Evolutionary conservation across 2,888 invertebrate species (phyloP).

Genomic region (Andrena minutula): DNA sequence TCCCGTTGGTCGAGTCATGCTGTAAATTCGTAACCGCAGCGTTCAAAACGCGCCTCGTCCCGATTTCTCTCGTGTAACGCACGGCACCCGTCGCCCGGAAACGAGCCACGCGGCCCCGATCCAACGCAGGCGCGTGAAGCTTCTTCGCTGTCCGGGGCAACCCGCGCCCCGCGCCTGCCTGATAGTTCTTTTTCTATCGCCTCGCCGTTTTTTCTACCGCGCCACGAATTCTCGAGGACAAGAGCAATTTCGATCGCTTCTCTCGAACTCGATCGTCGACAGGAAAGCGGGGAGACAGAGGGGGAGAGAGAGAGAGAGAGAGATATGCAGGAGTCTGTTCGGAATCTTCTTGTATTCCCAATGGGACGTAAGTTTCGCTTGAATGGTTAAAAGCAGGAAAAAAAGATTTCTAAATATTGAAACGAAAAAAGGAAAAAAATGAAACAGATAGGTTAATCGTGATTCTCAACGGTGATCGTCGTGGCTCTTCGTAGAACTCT

Average conservation of each 20-base stretch:
- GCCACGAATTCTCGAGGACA: constrained; percentile 23
- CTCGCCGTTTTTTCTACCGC: constrained; percentile 56
- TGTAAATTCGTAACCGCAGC: constrained; percentile 75
- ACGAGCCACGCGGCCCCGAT: constrained; percentile 27
- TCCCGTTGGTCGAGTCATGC: constrained; percentile 84
- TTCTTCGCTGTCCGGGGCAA: constrained; percentile 40
- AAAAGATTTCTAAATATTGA: neutral
- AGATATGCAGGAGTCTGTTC: neutral
- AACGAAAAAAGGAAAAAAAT: neutral
- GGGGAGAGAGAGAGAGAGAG: neutral
- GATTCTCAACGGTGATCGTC: constrained; percentile 26
- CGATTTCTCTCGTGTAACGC: constrained; percentile 70
- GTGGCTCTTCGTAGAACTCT: constrained; percentile 20
- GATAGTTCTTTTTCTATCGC: constrained; percentile 59
- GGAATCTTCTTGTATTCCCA: neutral
- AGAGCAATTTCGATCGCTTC: constrained; percentile 21
- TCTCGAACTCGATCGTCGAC: constrained; percentile 11
- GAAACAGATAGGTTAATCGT: constrained; percentile 8
- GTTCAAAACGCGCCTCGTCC: constrained; percentile 70
- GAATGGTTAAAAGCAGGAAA: neutral
- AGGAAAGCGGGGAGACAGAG: neutral
- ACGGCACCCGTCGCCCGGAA: constrained; percentile 29
- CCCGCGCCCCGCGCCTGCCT: constrained; percentile 52
- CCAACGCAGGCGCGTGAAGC: constrained; percentile 22
- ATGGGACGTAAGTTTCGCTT: neutral